These are phyloP conservation scores for Pterobdella sp. DNA, from an alignment of 2,888 invertebrate species.

Conservation along the genomic window DNA sequence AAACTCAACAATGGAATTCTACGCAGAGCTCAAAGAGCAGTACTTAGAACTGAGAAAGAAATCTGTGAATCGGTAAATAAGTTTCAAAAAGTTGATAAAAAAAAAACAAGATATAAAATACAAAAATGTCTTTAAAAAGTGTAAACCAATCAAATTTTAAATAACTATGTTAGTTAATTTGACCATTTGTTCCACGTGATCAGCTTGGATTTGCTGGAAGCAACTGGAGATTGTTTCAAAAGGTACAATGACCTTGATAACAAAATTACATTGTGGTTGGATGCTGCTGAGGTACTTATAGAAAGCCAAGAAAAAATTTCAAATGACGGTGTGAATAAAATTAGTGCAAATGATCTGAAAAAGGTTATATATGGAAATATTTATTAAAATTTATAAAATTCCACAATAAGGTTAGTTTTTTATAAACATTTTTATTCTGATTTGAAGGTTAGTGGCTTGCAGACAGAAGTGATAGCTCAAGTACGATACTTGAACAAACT, in stretches of 20 bases:
- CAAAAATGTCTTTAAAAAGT: neutral
- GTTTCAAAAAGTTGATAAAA: neutral
- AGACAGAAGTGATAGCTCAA: conserved; percentile 4
- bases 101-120: neutral
- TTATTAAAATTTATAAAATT: neutral
- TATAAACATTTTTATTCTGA: neutral
- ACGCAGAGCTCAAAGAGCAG: conserved; percentile 9
- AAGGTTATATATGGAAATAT: neutral
- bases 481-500: neutral
- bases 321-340: neutral
- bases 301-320: neutral
- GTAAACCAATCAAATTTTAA: neutral
- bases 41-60: conserved; percentile 6
- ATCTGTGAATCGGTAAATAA: neutral
- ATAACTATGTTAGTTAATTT: too few species aligned
- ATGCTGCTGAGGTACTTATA: neutral
- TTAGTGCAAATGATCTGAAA: neutral
- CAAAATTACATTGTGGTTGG: conserved; percentile 1
- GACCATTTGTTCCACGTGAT: neutral
- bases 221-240: conserved; percentile 19
- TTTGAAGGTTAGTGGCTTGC: neutral
- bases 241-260: conserved; percentile 20
- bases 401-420: neutral
- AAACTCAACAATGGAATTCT: conserved; percentile 15
- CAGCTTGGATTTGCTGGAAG: conserved; percentile 18